Evolutionary conservation across 2,888 invertebrate genomes (phyloP).

Genomic region (Leuctra nigra): DNA sequence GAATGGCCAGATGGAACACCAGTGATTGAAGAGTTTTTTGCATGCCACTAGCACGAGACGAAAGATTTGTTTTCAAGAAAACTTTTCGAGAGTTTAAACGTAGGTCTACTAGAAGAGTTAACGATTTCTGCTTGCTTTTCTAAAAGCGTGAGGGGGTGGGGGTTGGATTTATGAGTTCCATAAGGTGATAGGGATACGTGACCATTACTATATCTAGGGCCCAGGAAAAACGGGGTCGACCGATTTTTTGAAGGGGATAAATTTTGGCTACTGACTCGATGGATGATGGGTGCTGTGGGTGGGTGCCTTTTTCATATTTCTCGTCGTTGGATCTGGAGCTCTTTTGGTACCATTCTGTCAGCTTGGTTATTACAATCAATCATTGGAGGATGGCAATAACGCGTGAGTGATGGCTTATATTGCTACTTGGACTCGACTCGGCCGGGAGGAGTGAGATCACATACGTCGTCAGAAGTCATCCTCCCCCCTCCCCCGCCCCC

Average conservation of each 20-base stretch:
- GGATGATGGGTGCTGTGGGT: slow-evolving; percentile 2
- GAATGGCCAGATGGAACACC: slow-evolving; percentile 19
- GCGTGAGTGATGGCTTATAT: slow-evolving; percentile 26
- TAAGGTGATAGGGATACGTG: slow-evolving; percentile 37
- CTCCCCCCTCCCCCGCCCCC: slow-evolving; percentile 11
- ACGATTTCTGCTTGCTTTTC: slow-evolving; percentile 21
- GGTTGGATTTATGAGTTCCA: slow-evolving; percentile 35
- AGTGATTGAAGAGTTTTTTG: slow-evolving; percentile 27
- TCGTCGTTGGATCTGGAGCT: slow-evolving; percentile 10
- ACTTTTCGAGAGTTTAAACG: slow-evolving; percentile 21
- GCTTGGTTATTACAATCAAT: slow-evolving; percentile 28
- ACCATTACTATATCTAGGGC: slow-evolving; percentile 31
- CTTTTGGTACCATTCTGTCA: slow-evolving; percentile 26
- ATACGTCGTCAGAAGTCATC: slow-evolving; percentile 6
- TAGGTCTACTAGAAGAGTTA: slow-evolving; percentile 21
- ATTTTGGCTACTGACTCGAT: slow-evolving; percentile 22
- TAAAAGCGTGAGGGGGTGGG: slow-evolving; percentile 10
- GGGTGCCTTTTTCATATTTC: slow-evolving; percentile 8
- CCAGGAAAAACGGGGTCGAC: slow-evolving; percentile 16
- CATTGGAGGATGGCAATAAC: slow-evolving; percentile 26
- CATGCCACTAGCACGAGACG: slow-evolving; percentile 24
- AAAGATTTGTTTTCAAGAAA: slow-evolving; percentile 26
- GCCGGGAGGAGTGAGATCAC: slow-evolving; percentile 5
- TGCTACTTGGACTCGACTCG: slow-evolving; percentile 1
- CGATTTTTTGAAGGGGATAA: slow-evolving; percentile 28